A percentile compares a stretch with the other conserved stretches of the same genome.
phyloP scores from a whole-genome alignment of 2,888 invertebrate species.

The Cyaniris semiargus region DNA sequence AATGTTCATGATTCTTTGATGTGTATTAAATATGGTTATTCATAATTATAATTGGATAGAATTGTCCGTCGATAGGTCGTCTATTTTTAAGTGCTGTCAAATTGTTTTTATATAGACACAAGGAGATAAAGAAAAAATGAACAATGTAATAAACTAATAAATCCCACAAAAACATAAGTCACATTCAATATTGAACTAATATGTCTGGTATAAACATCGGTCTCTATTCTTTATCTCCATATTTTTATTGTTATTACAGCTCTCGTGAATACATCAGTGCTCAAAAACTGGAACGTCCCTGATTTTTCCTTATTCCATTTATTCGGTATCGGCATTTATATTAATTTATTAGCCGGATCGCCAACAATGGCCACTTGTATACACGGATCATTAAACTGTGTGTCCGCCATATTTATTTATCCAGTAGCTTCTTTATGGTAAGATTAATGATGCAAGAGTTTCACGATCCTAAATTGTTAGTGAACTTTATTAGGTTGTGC shows the following conservation, averaged over 20 bases:
- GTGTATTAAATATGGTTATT: no score
- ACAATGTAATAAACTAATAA: background rate
- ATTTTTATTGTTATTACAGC: background rate
- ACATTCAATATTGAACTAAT: constrained; percentile 7
- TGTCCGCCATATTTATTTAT: constrained; percentile 43
- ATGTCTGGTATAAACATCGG: background rate
- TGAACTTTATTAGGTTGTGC: constrained; percentile 21
- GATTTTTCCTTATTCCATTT: constrained; percentile 29
- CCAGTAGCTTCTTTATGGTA: constrained; percentile 43
- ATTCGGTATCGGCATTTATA: constrained; percentile 29
- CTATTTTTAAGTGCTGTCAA: background rate
- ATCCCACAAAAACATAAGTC: background rate
- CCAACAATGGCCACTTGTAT: constrained; percentile 38
- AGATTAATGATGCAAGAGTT: constrained; percentile 44
- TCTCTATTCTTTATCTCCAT: background rate
- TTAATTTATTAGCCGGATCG: constrained; percentile 33
- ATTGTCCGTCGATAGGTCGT: background rate
- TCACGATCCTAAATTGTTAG: constrained; percentile 11
- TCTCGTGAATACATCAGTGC: constrained; percentile 13
- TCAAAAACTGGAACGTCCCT: constrained; percentile 7
- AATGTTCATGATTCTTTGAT: no score
- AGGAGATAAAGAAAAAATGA: no score
- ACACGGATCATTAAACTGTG: constrained; percentile 45
- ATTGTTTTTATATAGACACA: background rate
- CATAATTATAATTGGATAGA: no score